Percentiles rank a stretch among this genome's conserved stretches.
These are phyloP conservation scores for Stictonetta naevosa DNA, from an alignment of 2,113 vertebrate genomes.

Conservation along the genomic window DNA sequence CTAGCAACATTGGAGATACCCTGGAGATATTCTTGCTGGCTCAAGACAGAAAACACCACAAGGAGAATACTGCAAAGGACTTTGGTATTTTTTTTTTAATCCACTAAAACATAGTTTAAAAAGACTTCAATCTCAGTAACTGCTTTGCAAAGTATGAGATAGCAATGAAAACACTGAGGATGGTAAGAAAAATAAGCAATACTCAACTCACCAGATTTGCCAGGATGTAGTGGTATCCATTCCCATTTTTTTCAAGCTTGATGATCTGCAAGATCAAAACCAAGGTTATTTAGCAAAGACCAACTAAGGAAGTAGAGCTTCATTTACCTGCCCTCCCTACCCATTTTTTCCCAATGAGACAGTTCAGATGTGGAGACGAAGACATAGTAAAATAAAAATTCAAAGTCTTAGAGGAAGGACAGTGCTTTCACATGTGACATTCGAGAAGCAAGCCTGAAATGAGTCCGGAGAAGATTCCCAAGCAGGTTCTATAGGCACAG, in stretches of 20 bases:
- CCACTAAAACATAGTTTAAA: not conserved
- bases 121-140: not conserved
- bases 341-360: not conserved
- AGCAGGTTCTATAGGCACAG: not conserved
- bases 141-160: not conserved
- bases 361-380: not conserved
- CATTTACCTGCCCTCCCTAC: not conserved
- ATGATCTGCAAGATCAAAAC: conserved; percentile 85
- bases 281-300: not conserved
- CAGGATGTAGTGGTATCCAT: conserved; percentile 97
- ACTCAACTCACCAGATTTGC: conserved; percentile 92
- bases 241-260: conserved; percentile 93
- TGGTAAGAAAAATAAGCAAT: not conserved
- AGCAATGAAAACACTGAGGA: not conserved
- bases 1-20: not conserved
- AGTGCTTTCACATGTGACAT: not conserved
- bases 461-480: not conserved
- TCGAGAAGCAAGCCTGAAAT: not conserved
- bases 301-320: not conserved
- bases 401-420: not conserved
- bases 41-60: not conserved
- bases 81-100: not conserved
- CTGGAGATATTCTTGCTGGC: not conserved
- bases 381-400: not conserved
- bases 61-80: not conserved